A percentile compares a stretch with the other conserved stretches of the same genome.
phyloP scores from a whole-genome alignment of 2,113 vertebrate genomes.

The Campylomormyrus tamandua region DNA sequence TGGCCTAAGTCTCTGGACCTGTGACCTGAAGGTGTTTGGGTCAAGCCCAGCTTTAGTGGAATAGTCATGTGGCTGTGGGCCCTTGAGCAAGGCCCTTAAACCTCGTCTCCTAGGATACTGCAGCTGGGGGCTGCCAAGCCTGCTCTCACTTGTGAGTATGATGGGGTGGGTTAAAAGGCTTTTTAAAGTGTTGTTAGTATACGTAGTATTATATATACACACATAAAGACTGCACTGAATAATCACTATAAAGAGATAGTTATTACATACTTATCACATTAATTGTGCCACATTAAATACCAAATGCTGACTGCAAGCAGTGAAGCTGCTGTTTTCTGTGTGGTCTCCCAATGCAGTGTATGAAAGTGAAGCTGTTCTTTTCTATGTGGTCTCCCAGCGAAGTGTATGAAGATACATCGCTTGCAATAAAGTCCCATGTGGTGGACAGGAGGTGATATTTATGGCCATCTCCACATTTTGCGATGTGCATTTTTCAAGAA shows the following conservation, averaged over 20 bases:
- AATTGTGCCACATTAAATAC: background rate
- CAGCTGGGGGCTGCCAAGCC: background rate
- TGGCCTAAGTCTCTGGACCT: too few relatives aligned
- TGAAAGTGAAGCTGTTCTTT: background rate
- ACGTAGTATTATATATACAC: background rate
- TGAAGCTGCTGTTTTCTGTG: background rate
- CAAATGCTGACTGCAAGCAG: background rate
- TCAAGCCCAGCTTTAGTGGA: background rate
- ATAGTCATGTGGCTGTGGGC: background rate
- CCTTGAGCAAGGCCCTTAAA: background rate
- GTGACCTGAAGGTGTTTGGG: too few relatives aligned
- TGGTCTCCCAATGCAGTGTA: background rate
- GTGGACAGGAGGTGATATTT: background rate
- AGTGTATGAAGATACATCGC: background rate
- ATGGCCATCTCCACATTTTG: background rate
- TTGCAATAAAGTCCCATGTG: background rate
- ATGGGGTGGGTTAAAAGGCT: background rate
- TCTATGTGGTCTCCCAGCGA: background rate
- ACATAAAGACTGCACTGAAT: background rate
- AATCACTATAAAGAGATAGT: background rate
- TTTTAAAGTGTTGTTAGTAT: background rate
- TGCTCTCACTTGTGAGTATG: background rate
- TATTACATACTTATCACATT: background rate
- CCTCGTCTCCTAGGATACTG: background rate
- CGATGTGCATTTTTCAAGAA: background rate